A percentile compares a stretch with the other conserved stretches of the same genome.
Conservation (phyloP, 2,113 vertebrate genomes). For the Tylochromis polylepis region DNA sequence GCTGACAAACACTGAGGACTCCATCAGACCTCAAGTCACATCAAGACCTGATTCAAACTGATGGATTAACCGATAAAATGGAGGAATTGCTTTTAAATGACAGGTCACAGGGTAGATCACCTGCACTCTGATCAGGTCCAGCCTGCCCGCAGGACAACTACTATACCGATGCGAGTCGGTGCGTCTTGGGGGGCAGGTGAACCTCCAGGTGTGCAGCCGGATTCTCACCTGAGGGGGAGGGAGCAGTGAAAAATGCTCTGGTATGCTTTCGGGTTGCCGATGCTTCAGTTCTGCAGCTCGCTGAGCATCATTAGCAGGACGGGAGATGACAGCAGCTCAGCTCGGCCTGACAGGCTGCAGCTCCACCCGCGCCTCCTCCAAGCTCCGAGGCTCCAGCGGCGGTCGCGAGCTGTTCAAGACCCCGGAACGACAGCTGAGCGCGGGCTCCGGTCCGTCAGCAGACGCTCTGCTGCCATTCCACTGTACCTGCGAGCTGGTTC, state of each 20-base stretch:
- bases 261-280: slow-evolving; percentile 11
- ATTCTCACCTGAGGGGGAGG: slow-evolving; percentile 44
- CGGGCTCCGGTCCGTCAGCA: slow-evolving; percentile 24
- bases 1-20: neutral
- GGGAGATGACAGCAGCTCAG: neutral
- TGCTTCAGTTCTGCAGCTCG: slow-evolving; percentile 21
- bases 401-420: slow-evolving; percentile 26
- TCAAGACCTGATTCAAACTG: neutral
- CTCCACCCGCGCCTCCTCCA: slow-evolving; percentile 47
- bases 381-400: slow-evolving; percentile 32
- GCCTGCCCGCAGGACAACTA: neutral
- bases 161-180: neutral
- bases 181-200: neutral
- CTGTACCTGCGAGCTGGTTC: slow-evolving; percentile 15
- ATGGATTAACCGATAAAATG: neutral
- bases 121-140: neutral
- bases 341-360: slow-evolving; percentile 29
- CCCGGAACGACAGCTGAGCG: slow-evolving; percentile 6
- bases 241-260: neutral
- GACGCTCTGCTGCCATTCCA: slow-evolving; percentile 41
- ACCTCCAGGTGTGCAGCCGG: slow-evolving; percentile 14
- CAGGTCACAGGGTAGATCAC: neutral
- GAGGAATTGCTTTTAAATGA: neutral
- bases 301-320: slow-evolving; percentile 8
- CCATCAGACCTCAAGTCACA: neutral